Conservation (phyloP, 2,888 invertebrate species). For the Pseudolycoriella hygida region DNA sequence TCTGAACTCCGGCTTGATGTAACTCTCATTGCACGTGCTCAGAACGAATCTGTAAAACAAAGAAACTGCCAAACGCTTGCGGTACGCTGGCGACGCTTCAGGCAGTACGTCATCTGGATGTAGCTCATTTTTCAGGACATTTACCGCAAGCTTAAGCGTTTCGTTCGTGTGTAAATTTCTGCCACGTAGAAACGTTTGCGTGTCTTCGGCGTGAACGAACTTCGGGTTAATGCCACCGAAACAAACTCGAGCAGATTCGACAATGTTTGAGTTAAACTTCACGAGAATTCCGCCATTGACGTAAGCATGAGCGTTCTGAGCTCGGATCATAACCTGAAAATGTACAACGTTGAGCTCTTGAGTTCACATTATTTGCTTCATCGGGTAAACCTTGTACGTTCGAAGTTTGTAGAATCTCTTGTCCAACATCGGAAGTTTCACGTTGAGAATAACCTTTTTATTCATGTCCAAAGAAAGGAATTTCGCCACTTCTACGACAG, state of each 20-base stretch:
- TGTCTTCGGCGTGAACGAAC: slow-evolving; percentile 37
- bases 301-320: slow-evolving; percentile 56
- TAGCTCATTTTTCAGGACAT: slow-evolving; percentile 38
- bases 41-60: slow-evolving; percentile 64
- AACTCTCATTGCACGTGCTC: slow-evolving; percentile 33
- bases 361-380: not conserved
- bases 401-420: slow-evolving; percentile 33
- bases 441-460: slow-evolving; percentile 41
- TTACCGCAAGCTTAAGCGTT: slow-evolving; percentile 33
- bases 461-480: slow-evolving; percentile 45
- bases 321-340: slow-evolving; percentile 41
- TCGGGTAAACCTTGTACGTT: slow-evolving; percentile 44
- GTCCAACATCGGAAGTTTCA: slow-evolving; percentile 38
- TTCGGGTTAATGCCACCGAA: slow-evolving; percentile 43
- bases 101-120: slow-evolving; percentile 42
- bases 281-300: slow-evolving; percentile 55
- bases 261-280: slow-evolving; percentile 2
- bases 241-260: slow-evolving; percentile 35
- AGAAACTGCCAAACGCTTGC: slow-evolving; percentile 49
- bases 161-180: slow-evolving; percentile 29
- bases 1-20: slow-evolving; percentile 30
- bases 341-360: no score
- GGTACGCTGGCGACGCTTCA: slow-evolving; percentile 48
- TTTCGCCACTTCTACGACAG: slow-evolving; percentile 25
- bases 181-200: slow-evolving; percentile 34